These are phyloP conservation scores for Urechis unicinctus DNA, from an alignment of 2,888 invertebrate genomes.

Conservation along the genomic window DNA sequence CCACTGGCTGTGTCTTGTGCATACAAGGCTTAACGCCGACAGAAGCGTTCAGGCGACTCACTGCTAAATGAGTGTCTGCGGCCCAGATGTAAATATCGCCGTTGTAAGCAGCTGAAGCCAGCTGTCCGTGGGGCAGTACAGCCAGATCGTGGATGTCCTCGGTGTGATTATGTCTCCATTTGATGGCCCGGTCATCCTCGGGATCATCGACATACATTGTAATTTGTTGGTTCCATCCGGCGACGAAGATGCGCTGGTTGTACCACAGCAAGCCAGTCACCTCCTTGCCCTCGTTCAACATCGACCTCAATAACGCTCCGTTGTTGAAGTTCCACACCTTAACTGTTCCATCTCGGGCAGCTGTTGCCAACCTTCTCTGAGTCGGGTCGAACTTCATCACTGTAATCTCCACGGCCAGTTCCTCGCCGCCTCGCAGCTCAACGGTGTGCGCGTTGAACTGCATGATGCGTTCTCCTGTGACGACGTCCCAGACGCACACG, in stretches of 20 bases:
- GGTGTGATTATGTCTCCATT: conserved; percentile 53
- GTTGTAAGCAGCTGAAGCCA: conserved; percentile 62
- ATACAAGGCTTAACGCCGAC: neutral
- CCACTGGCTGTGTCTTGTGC: no score
- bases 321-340: conserved; percentile 82
- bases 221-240: conserved; percentile 66
- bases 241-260: conserved; percentile 62
- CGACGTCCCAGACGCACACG: conserved; percentile 76
- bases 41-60: neutral
- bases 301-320: conserved; percentile 65
- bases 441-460: conserved; percentile 52
- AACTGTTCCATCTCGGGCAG: conserved; percentile 70
- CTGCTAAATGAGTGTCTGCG: conserved; percentile 41
- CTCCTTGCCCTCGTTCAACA: conserved; percentile 55
- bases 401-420: conserved; percentile 57
- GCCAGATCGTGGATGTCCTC: conserved; percentile 71
- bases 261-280: conserved; percentile 57
- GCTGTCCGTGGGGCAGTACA: conserved; percentile 43
- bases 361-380: conserved; percentile 67
- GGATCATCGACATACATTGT: conserved; percentile 10
- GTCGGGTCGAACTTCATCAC: conserved; percentile 71
- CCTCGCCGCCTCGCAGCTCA: neutral
- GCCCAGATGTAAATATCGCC: conserved; percentile 78
- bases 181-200: neutral
- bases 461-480: conserved; percentile 62